A percentile compares a stretch with the other conserved stretches of the same genome.
Evolutionary conservation across 2,888 invertebrate genomes (phyloP).

Genomic region (Drosophila cyrtoloma): DNA sequence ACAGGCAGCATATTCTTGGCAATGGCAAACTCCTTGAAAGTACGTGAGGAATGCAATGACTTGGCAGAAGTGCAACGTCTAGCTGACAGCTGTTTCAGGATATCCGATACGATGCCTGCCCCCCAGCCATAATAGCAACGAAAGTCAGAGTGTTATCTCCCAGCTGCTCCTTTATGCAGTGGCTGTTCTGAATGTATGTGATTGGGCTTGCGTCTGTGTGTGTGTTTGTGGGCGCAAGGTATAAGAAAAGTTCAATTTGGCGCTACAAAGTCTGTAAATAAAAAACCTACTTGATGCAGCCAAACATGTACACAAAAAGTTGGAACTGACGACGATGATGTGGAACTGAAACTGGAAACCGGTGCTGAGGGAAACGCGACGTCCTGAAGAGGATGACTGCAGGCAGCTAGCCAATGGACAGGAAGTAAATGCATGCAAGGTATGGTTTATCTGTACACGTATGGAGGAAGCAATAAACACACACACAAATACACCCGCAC

Average conservation of each 20-base stretch:
- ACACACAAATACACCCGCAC: background rate
- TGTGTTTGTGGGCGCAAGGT: constrained; percentile 29
- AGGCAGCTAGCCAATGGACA: constrained; percentile 60
- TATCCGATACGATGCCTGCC: constrained; percentile 32
- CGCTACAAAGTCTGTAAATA: constrained; percentile 77
- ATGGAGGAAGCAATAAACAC: constrained; percentile 24
- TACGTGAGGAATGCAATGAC: constrained; percentile 16
- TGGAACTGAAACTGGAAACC: background rate
- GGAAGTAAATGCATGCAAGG: constrained; percentile 65
- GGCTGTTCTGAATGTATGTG: constrained; percentile 7
- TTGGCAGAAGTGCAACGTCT: constrained; percentile 51
- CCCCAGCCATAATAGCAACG: constrained; percentile 46
- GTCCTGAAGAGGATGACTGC: constrained; percentile 18
- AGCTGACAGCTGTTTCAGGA: constrained; percentile 73
- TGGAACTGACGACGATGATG: constrained; percentile 24
- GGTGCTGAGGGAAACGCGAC: background rate
- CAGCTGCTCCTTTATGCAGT: constrained; percentile 8
- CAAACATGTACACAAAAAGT: constrained; percentile 66
- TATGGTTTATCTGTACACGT: constrained; percentile 31
- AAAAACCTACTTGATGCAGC: constrained; percentile 62
- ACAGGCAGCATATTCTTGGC: constrained; percentile 25
- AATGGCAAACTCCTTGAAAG: constrained; percentile 47
- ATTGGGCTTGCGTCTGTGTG: background rate
- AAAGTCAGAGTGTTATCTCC: constrained; percentile 60
- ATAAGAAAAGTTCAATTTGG: constrained; percentile 77